Evolutionary conservation across 2,888 invertebrate genomes (phyloP).

Genomic region (Hyppa rectilinea): DNA sequence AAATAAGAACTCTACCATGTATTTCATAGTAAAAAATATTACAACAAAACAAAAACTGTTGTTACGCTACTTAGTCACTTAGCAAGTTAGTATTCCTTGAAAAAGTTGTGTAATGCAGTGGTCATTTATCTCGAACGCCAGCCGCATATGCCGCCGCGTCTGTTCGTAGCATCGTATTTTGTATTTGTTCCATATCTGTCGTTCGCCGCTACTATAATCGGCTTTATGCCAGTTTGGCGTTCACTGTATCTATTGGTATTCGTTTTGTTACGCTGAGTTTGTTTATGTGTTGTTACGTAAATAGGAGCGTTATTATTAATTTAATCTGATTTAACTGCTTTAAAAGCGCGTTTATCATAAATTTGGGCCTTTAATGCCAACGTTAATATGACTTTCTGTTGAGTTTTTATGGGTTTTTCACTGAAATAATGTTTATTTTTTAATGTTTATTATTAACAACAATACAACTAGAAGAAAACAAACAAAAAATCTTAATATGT

Average conservation of each 20-base stretch:
- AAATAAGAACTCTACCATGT: constrained; percentile 9
- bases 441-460: background rate
- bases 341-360: background rate
- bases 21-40: constrained; percentile 1
- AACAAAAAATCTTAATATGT: background rate
- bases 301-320: background rate
- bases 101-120: constrained; percentile 80
- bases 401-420: background rate
- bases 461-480: background rate
- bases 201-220: constrained; percentile 54
- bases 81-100: constrained; percentile 72
- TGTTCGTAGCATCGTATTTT: constrained; percentile 59
- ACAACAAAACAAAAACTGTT: constrained; percentile 49
- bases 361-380: background rate
- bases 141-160: constrained; percentile 72
- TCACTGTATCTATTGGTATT: constrained; percentile 24
- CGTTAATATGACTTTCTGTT: background rate
- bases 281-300: background rate
- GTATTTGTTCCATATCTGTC: constrained; percentile 60
- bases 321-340: background rate
- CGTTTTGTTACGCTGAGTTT: constrained; percentile 1
- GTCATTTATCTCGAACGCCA: constrained; percentile 81
- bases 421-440: background rate
- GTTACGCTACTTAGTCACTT: constrained; percentile 60
- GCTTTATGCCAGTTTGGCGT: constrained; percentile 47